These are phyloP conservation scores for Philereme transversata DNA, from an alignment of 2,888 invertebrate genomes.

Conservation along the genomic window DNA sequence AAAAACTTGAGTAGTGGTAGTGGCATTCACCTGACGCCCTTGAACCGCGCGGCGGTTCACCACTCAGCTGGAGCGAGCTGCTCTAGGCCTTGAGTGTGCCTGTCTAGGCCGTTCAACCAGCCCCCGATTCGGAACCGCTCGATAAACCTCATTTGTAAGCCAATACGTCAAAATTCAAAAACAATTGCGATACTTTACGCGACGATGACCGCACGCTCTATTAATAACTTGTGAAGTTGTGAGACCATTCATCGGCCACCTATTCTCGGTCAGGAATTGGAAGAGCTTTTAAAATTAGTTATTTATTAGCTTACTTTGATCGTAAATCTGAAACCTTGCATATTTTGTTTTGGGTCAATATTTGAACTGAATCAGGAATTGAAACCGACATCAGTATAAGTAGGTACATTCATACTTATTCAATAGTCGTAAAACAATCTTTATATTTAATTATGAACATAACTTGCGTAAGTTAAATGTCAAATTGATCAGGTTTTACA, in stretches of 20 bases:
- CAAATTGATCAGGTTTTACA: slow-evolving; percentile 45
- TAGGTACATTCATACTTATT: not conserved
- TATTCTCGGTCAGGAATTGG: slow-evolving; percentile 47
- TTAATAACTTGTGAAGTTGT: slow-evolving; percentile 26
- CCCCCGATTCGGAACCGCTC: slow-evolving; percentile 7
- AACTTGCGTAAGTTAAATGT: slow-evolving; percentile 30
- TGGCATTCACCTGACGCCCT: slow-evolving; percentile 81
- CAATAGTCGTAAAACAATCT: slow-evolving; percentile 6
- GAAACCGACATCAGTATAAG: not conserved
- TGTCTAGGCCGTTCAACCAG: slow-evolving; percentile 75
- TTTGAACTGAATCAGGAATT: slow-evolving; percentile 2
- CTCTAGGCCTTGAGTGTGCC: slow-evolving; percentile 73
- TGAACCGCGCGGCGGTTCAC: slow-evolving; percentile 75
- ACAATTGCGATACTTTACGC: slow-evolving; percentile 33
- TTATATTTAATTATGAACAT: slow-evolving; percentile 43
- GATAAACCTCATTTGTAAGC: slow-evolving; percentile 52
- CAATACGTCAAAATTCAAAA: slow-evolving; percentile 44
- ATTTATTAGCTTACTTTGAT: not conserved
- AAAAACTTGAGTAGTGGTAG: slow-evolving; percentile 75
- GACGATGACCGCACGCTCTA: slow-evolving; percentile 43
- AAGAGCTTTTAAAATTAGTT: slow-evolving; percentile 21
- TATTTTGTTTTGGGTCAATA: slow-evolving; percentile 13
- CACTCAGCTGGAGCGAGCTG: slow-evolving; percentile 70
- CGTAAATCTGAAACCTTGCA: slow-evolving; percentile 1
- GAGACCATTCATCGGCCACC: slow-evolving; percentile 52